Percentiles rank a stretch among this genome's conserved stretches.
These are phyloP conservation scores for Trachemys scripta DNA, from an alignment of 2,113 vertebrate species.

Conservation along the genomic window DNA sequence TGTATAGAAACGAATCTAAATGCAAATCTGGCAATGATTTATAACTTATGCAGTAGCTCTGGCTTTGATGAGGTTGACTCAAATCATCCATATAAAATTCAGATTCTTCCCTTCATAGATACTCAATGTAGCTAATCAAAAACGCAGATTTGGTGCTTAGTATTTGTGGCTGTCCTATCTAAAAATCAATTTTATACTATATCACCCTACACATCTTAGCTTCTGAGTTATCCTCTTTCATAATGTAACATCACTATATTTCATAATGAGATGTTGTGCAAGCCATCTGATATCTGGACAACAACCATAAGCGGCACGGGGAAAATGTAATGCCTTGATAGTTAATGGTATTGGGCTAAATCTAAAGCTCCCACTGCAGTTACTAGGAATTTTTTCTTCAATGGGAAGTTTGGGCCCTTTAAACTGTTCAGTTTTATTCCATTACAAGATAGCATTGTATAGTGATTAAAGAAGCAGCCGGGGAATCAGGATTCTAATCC, in stretches of 20 bases:
- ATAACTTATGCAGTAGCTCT: constrained; percentile 23
- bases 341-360: background rate
- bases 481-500: background rate
- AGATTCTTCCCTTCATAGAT: constrained; percentile 22
- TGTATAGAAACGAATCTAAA: background rate
- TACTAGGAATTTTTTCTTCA: background rate
- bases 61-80: constrained; percentile 41
- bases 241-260: background rate
- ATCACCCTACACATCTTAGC: background rate
- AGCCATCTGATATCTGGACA: background rate
- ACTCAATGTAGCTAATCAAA: constrained; percentile 15
- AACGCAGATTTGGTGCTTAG: background rate
- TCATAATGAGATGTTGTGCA: background rate
- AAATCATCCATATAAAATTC: constrained; percentile 13
- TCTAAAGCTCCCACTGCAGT: background rate
- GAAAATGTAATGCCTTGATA: background rate
- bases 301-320: background rate
- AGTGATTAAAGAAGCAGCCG: background rate
- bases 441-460: background rate
- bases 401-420: background rate
- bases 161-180: background rate
- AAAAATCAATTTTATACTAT: background rate
- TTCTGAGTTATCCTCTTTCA: background rate
- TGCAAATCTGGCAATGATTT: background rate
- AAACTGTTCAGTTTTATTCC: background rate